Conservation (phyloP, 1,140 invertebrate genomes). For the Uloborus diversus region DNA sequence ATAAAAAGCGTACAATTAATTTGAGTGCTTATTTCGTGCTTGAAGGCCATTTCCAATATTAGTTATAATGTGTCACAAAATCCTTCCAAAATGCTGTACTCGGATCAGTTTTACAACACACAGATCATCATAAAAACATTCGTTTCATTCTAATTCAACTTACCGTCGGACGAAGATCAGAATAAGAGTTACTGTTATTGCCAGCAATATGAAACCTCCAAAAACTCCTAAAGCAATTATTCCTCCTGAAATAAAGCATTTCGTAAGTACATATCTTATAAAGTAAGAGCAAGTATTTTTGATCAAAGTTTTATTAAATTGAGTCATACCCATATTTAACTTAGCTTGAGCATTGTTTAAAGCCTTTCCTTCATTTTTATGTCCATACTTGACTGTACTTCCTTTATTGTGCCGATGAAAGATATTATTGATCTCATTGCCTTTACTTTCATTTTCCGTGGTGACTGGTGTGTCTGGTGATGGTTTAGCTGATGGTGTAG, state of each 20-base stretch:
- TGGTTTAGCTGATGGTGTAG: neutral
- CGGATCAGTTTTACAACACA: too few relatives aligned
- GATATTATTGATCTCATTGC: neutral
- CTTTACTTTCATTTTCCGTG: slow-evolving; percentile 2
- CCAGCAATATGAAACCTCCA: slow-evolving; percentile 87
- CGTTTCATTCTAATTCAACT: slow-evolving; percentile 64
- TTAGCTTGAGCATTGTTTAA: slow-evolving; percentile 45
- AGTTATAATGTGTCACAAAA: too few relatives aligned
- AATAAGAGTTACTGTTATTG: slow-evolving; percentile 87
- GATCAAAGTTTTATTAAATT: neutral
- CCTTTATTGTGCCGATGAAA: slow-evolving; percentile 28
- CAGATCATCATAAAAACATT: too few relatives aligned
- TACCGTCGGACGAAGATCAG: slow-evolving; percentile 90
- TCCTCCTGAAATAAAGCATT: slow-evolving; percentile 69
- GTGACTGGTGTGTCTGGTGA: slow-evolving; percentile 29
- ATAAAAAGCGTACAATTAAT: too few relatives aligned
- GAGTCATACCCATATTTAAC: slow-evolving; percentile 57
- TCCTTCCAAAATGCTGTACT: too few relatives aligned
- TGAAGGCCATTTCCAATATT: too few relatives aligned
- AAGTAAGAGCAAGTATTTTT: neutral
- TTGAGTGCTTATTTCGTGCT: too few relatives aligned
- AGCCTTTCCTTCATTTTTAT: slow-evolving; percentile 48
- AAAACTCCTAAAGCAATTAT: slow-evolving; percentile 90
- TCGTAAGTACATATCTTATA: neutral
- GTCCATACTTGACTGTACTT: slow-evolving; percentile 27